Percentiles rank a stretch among this genome's conserved stretches.
Evolutionary conservation across 2,113 vertebrate species (phyloP).

Genomic region (Datnioides undecimradiatus): DNA sequence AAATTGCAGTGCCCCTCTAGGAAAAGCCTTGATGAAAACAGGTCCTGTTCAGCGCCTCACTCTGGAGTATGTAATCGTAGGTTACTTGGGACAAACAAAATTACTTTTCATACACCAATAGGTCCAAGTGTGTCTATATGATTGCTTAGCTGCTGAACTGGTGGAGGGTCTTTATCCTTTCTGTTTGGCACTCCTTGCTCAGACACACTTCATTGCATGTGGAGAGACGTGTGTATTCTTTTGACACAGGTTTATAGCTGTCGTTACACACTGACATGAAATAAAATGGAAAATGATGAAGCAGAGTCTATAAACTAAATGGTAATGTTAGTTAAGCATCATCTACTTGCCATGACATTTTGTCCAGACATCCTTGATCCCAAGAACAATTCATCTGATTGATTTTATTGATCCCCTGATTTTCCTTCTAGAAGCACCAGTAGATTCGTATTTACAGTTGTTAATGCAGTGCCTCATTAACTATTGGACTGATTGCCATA

Average conservation of each 20-base stretch:
- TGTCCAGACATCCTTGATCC: background rate
- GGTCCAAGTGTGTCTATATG: conserved; percentile 20
- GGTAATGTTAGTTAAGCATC: background rate
- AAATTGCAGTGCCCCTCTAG: conserved; percentile 62
- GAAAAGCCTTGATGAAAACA: conserved; percentile 55
- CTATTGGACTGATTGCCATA: too few species aligned
- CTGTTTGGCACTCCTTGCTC: background rate
- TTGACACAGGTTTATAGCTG: background rate
- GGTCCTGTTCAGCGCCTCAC: conserved; percentile 54
- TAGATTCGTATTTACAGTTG: too few species aligned
- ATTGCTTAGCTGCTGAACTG: conserved; percentile 15
- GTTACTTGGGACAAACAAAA: conserved; percentile 65
- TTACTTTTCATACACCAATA: conserved; percentile 40
- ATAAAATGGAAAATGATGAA: conserved; percentile 15
- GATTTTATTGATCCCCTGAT: too few species aligned
- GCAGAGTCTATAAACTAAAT: background rate
- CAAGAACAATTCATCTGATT: background rate
- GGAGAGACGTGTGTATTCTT: conserved; percentile 7
- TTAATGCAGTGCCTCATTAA: too few species aligned
- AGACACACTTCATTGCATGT: conserved; percentile 2
- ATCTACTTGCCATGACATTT: background rate
- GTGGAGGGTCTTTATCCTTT: conserved; percentile 26
- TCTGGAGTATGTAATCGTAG: conserved; percentile 49
- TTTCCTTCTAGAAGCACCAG: too few species aligned
- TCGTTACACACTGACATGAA: conserved; percentile 1